Evolutionary conservation across 1,140 invertebrate species (phyloP).

Genomic region (Aphelenchoides besseyi): DNA sequence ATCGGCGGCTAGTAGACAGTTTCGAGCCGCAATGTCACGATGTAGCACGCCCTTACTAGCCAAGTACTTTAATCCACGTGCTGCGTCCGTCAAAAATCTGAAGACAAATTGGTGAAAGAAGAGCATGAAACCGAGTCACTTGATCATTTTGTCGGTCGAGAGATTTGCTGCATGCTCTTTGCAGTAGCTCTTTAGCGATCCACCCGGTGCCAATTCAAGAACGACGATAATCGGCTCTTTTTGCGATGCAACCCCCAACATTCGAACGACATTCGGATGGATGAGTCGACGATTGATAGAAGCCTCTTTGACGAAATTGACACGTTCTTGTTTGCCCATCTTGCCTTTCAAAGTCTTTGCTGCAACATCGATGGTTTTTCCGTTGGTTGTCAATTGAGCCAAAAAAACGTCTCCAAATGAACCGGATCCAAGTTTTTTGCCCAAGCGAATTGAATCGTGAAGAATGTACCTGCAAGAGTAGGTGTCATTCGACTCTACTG

Average conservation of each 20-base stretch:
- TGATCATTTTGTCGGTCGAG: neutral
- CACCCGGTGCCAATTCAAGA: slow-evolving; percentile 19
- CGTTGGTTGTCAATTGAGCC: slow-evolving; percentile 20
- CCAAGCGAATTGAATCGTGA: slow-evolving; percentile 18
- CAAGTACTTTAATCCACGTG: slow-evolving; percentile 15
- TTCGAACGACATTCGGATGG: slow-evolving; percentile 22
- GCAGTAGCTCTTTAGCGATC: slow-evolving; percentile 14
- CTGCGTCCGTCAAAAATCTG: slow-evolving; percentile 14
- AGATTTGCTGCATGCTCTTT: neutral
- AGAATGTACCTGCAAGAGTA: no score
- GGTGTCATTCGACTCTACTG: no score
- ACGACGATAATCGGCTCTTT: slow-evolving; percentile 22
- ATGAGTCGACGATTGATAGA: slow-evolving; percentile 8
- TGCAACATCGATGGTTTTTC: slow-evolving; percentile 14
- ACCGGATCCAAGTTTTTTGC: slow-evolving; percentile 28
- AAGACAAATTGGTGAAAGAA: neutral
- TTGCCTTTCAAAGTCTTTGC: slow-evolving; percentile 33
- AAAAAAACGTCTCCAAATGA: slow-evolving; percentile 30
- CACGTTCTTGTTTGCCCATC: slow-evolving; percentile 25
- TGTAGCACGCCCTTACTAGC: slow-evolving; percentile 11
- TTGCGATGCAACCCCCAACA: slow-evolving; percentile 18
- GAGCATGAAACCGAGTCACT: neutral
- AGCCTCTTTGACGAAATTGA: slow-evolving; percentile 24
- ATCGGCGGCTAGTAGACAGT: slow-evolving; percentile 25
- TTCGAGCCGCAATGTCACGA: slow-evolving; percentile 26